Base-by-base conservation (phyloP, 2,888 invertebrate species). In the Neoitamus cyanurus region DNA sequence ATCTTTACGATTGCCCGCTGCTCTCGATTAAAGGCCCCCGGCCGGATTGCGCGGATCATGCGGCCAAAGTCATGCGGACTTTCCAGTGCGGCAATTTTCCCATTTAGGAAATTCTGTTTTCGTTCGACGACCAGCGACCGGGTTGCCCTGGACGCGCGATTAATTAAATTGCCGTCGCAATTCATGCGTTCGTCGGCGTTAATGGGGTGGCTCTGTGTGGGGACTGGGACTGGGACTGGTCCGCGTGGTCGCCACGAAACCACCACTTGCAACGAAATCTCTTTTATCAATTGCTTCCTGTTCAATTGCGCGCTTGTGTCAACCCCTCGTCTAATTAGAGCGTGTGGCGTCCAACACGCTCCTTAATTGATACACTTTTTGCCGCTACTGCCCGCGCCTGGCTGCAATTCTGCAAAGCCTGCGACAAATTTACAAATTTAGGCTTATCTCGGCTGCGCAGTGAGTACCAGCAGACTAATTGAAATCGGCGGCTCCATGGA, bases 241-340 rank as follows among this genome's bases (percentile, higher is more conserved):
- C 20, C 58, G 25, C 58, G 58, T 78, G 30, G 30, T 48, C 78
- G 15, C 58, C 31, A 11, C 42, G 5, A 78, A 42, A 42, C 25
- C 31, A 78, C 70, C 83, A 83, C n/a, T 70, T 83, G 28, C 69
- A 69, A 37, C 25, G 3, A 75, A 36, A 72, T 83, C 73, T 73
- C 36, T 69, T 84, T 84, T 77, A 69, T 77, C 69, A 69, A 69
- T 84, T 84, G 70, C 72, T 84, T 84, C 84, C 84, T 84, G 78
- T 84, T 84, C 80, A 84, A 80, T 84, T 84, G 78, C 58, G 70
- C 77, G 78, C 84, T 70, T 84, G 84, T 84, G 84, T 78, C 84
- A 84, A 46, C 73, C 20, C 30, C 68, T 78, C 84, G 68, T 77
- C 48, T 80, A 84, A 84, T 84, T 84, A 84, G 80, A 78, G 69